Conservation (phyloP, 2,113 vertebrate genomes). For the Sula dactylatra region DNA sequence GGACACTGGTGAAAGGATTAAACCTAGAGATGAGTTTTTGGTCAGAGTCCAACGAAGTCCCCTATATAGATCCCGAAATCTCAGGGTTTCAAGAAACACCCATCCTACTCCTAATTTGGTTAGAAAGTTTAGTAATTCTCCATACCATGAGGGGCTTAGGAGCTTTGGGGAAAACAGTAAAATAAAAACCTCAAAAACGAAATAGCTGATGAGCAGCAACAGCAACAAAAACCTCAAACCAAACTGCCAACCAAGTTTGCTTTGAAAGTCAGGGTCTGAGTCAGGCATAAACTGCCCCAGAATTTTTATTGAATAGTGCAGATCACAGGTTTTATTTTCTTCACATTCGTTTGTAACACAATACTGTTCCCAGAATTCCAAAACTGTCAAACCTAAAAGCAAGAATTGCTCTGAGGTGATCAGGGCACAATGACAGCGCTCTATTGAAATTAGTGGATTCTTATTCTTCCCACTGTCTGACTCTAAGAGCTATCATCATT, state of each 20-base stretch:
- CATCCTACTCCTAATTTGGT: neutral
- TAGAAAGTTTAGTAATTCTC: neutral
- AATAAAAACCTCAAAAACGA: neutral
- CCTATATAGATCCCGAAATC: neutral
- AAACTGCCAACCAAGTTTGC: neutral
- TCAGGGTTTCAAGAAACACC: neutral
- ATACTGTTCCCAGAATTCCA: neutral
- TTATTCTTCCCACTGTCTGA: neutral
- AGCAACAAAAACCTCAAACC: neutral
- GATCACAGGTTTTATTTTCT: neutral
- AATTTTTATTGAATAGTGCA: neutral
- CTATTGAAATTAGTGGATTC: neutral
- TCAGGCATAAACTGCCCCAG: neutral
- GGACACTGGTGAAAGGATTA: neutral
- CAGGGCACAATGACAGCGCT: neutral
- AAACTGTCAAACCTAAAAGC: neutral
- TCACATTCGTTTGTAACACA: accelerated
- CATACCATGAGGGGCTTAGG: neutral
- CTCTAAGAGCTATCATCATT: neutral
- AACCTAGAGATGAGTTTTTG: neutral
- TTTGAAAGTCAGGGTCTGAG: neutral
- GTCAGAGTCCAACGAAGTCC: neutral
- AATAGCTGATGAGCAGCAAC: neutral
- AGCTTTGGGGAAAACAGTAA: neutral
- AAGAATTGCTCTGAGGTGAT: neutral